Conservation (phyloP, 1,140 invertebrate genomes). For the Nautilus pompilius region DNA sequence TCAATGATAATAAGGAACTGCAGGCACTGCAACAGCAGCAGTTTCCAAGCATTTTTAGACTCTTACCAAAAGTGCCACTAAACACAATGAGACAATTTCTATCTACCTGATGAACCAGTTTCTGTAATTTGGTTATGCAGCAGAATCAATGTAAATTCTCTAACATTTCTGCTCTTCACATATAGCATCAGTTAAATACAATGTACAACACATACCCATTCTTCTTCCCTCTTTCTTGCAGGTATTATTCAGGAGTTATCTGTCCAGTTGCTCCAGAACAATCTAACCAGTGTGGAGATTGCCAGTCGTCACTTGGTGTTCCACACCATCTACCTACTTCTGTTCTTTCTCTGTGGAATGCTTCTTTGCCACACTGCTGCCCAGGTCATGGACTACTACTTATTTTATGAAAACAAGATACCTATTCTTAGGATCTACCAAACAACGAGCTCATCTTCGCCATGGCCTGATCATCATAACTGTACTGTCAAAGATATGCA, state of each 20-base stretch:
- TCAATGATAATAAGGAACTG: too few species aligned
- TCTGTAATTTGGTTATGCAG: too few species aligned
- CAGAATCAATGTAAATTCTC: too few species aligned
- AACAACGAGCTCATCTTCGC: conserved; percentile 6
- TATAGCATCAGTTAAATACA: too few species aligned
- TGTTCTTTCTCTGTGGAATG: background rate
- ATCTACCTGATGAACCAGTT: too few species aligned
- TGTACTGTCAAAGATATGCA: conserved; percentile 19
- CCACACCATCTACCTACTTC: conserved; percentile 1
- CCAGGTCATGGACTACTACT: conserved; percentile 2
- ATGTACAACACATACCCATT: too few species aligned
- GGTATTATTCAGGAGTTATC: conserved; percentile 1
- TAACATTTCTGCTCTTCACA: too few species aligned
- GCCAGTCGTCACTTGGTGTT: conserved; percentile 3
- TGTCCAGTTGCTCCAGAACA: conserved; percentile 1
- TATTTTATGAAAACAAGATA: conserved; percentile 4
- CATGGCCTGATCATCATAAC: conserved; percentile 2
- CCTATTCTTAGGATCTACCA: conserved; percentile 3
- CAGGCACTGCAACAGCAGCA: too few species aligned
- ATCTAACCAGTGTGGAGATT: background rate
- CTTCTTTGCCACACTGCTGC: background rate
- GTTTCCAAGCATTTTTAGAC: too few species aligned
- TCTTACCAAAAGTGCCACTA: too few species aligned
- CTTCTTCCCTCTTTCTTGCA: background rate
- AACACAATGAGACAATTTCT: too few species aligned